Base-by-base conservation (phyloP, 2,113 vertebrate genomes). In the Artemisiospiza belli region DNA sequence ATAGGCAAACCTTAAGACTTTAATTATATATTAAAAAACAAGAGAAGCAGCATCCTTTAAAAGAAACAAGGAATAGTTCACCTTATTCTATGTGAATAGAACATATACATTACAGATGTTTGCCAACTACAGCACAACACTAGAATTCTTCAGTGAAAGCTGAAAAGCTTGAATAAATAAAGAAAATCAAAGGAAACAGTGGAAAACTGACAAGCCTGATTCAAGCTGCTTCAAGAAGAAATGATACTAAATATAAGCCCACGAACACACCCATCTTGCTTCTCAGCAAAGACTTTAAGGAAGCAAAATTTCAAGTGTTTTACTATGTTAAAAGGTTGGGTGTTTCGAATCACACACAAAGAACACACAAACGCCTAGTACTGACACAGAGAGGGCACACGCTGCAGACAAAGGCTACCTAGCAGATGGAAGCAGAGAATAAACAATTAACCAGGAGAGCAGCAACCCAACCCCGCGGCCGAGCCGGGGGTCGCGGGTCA, bases 361-460 rank as follows among this genome's bases (percentile, higher is more conserved):
- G 54, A 77, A 37, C n/a, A 41, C 1, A 9, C 0, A 57, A 83
- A 51, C 11, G 9, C 25, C 25, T 1, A 5, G 44, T 1, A 9
- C 0, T 5, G n/a, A 16, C 59, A 86, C 24, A 59, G 73, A 30
- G 24, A 31, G 27, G 46, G 84, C 54, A 35, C 76, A 23, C 15
- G 21, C 55, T 31, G 33, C 79, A 74, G 43, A 85, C 86, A 91
- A 94, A 90, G 89, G 6, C 67, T 24, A 94, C 63, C 69, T 87
- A 52, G 58, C 78, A 73, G 72, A 51, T 12, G 54, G 54, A 44
- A 78, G 51, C 51, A 14, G 6, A 35, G 44, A 82, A 86, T 15
- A 64, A 88, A 61, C 83, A 78, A 76, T 79, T 72, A 74, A 59
- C 57, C 82, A 14, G 22, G 51, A 66, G 51, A 85, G 64, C 27